Base-by-base conservation (phyloP, 2,888 invertebrate species). In the Cordylochernes scorpioides region DNA sequence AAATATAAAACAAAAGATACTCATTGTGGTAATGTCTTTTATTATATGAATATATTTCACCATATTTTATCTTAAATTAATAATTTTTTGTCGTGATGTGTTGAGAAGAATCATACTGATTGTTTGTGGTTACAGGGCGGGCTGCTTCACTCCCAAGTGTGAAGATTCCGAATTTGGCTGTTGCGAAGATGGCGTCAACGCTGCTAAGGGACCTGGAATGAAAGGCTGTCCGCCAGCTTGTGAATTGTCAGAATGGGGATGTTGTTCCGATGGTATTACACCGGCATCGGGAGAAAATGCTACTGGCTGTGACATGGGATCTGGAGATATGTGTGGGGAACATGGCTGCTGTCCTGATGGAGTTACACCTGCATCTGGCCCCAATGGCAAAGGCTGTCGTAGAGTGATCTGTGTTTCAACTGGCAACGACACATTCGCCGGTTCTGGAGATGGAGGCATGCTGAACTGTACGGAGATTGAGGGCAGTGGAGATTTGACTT, bases 171-270 rank as follows among this genome's bases (percentile, higher is more conserved):
- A 62, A 9, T 74, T 67, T 44, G 71, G 78, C 0, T 86, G 86
- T 50, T 86, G 86, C 45, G 73, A 77, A 0, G 78, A 82, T 53
- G 71, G 74, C 35, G 52, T 57, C 21, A 74, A 74, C 0, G 57
- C 68, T 4, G 80, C 86, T 0, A 61, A 62, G 36, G 91, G 91
- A 10, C 24, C 22, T 4, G 28, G 30, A 8, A 29, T 32, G 15
- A 28, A 29, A 17, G 36, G 36, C 5, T 36, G 36, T 9, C 31
- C 33, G 25, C 24, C 26, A 8, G 4, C 28, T 3, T 49, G 46
- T 34, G 29, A 28, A 7, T 33, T 29, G 5, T 35, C 46, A 5
- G 30, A 28, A 8, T 46, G 55, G 44, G 84, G 84, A 3, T 86
- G 84, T 49, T 86, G 84, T 45, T 66, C 68, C 1, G 82, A 86